Conservation (phyloP, 2,113 vertebrate genomes). For the Peucedramus taeniatus region DNA sequence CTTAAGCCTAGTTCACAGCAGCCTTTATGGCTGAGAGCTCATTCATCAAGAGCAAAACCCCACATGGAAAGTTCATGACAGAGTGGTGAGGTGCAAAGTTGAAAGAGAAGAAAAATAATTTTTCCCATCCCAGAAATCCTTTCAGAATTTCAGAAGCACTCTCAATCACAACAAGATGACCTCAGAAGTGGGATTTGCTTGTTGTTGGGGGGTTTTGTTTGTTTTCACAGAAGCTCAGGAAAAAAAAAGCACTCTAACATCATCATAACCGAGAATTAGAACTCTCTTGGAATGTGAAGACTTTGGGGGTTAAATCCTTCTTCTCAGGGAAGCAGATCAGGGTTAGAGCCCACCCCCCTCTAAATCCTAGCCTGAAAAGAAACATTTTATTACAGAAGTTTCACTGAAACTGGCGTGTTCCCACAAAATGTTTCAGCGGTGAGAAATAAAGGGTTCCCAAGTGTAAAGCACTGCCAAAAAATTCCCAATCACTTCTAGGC, state of each 20-base stretch:
- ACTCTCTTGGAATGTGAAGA: neutral
- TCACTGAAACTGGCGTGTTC: constrained; percentile 22
- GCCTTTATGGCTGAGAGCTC: constrained; percentile 6
- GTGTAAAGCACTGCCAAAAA: neutral
- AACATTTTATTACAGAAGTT: constrained; percentile 25
- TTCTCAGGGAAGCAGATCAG: neutral
- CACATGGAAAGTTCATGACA: neutral
- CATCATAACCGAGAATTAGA: neutral
- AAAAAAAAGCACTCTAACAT: neutral
- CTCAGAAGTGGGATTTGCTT: neutral
- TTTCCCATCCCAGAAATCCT: constrained; percentile 16
- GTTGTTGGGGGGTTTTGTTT: neutral
- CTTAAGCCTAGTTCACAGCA: constrained; percentile 19
- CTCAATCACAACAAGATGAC: neutral
- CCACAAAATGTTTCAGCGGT: constrained; percentile 45
- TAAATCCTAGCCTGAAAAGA: neutral
- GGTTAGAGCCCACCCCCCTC: neutral
- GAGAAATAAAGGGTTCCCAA: constrained; percentile 42
- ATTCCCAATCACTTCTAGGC: neutral
- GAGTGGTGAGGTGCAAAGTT: constrained; percentile 31
- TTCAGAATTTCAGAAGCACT: neutral
- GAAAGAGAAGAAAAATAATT: constrained; percentile 1
- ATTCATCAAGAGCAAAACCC: constrained; percentile 42
- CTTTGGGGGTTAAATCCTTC: neutral
- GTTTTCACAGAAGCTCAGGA: neutral